Base-by-base conservation (phyloP, 2,888 invertebrate genomes). In the Noctua fimbriata region DNA sequence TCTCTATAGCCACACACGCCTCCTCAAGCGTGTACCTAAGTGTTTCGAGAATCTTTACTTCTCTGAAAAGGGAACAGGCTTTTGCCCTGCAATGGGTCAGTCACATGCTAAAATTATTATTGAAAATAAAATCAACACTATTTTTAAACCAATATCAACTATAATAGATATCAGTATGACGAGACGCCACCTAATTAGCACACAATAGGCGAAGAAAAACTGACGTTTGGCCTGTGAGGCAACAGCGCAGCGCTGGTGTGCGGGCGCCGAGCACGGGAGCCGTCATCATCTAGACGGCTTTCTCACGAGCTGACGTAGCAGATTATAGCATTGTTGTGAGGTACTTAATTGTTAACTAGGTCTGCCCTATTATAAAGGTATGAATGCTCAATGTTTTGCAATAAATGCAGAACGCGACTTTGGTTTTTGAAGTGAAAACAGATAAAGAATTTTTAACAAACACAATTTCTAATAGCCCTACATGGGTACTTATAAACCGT, bases 171-270 rank as follows among this genome's bases (percentile, higher is more conserved):
- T 70, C 73, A 67, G 66, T 74, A 81, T 82, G 81, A 83, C 75
- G 47, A 77, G 72, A 76, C 76, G 65, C 52, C 67, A 58, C 32
- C 83, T 90, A 81, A 93, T 92, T 92, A 86, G 85, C 92, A 92
- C 88, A 92, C 93, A 92, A 92, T 92, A 79, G 84, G 65, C 71
- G 32, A 78, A 78, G 75, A 88, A 90, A 89, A 88, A 88, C 87
- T 87, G 76, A 73, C 81, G 81, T 74, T 81, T 83, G 84, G 82
- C 73, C 73, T 69, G 73, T 67, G 74, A 28, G 65, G 77, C 84
- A 69, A 76, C 36, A 9, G 84, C 55, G 72, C 41, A 9, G 84
- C 55, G 72, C 41, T 9, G 84, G 44, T 58, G 58, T 6, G 69
- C 58, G 69, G 66, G 69, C 73, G 69, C 75, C 58, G 24, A 36